Percentiles rank a stretch among this genome's conserved stretches.
These are phyloP conservation scores for Apotomis turbidana DNA, from an alignment of 2,888 invertebrate species.

Conservation along the genomic window DNA sequence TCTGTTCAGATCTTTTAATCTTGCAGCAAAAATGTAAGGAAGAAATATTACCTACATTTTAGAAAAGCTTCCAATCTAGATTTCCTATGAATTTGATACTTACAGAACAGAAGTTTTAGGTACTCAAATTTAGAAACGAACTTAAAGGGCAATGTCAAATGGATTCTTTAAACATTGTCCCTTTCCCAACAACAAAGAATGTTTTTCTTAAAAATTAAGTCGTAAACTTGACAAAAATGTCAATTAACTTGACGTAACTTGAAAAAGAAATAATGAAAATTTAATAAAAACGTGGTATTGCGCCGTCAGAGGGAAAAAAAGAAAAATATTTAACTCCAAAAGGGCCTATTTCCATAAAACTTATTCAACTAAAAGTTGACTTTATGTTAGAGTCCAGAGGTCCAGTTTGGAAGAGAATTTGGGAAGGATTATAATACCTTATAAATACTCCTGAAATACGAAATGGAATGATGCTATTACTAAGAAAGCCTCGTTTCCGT, in stretches of 20 bases:
- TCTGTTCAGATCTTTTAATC: too few species aligned
- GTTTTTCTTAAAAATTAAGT: conserved; percentile 13
- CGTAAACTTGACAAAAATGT: conserved; percentile 16
- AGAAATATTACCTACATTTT: too few species aligned
- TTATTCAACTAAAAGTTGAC: background rate
- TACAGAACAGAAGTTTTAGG: background rate
- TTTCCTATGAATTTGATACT: too few species aligned
- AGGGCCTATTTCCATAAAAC: background rate
- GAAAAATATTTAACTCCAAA: background rate
- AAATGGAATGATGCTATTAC: conserved; percentile 23
- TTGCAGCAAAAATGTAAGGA: too few species aligned
- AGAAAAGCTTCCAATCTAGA: too few species aligned
- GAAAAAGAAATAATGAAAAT: conserved; percentile 13
- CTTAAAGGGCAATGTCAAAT: conserved; percentile 1
- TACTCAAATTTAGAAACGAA: background rate
- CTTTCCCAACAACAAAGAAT: conserved; percentile 12
- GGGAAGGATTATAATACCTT: background rate
- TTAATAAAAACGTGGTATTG: conserved; percentile 22
- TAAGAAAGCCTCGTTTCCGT: conserved; percentile 1
- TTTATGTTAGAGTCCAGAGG: background rate
- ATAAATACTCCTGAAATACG: background rate
- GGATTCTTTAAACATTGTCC: background rate
- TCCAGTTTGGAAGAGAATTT: background rate
- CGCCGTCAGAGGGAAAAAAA: conserved; percentile 5
- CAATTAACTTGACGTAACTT: conserved; percentile 32